phyloP scores from a whole-genome alignment of 2,888 invertebrate species.

The Pantelozetes paolii region DNA sequence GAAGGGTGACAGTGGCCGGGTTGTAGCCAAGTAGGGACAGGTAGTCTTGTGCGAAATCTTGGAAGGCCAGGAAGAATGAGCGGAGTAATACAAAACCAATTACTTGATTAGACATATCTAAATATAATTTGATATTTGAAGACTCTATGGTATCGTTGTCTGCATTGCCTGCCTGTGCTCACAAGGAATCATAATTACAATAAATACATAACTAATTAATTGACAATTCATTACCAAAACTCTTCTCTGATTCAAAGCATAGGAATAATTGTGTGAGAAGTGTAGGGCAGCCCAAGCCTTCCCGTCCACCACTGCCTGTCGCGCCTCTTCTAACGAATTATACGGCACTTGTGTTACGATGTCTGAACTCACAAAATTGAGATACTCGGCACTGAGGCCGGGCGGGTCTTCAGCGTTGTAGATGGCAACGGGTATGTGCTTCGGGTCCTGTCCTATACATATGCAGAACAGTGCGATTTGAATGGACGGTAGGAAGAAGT shows the following conservation, averaged over 20 bases:
- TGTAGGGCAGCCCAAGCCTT: slow-evolving; percentile 82
- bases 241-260: slow-evolving; percentile 40
- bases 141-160: slow-evolving; percentile 41
- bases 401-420: slow-evolving; percentile 43
- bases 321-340: slow-evolving; percentile 58
- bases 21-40: slow-evolving; percentile 39
- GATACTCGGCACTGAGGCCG: slow-evolving; percentile 35
- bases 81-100: slow-evolving; percentile 40
- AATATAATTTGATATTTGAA: slow-evolving; percentile 38
- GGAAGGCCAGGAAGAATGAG: slow-evolving; percentile 41
- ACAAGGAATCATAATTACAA: not conserved
- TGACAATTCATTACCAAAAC: slow-evolving; percentile 39
- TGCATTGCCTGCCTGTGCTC: slow-evolving; percentile 35
- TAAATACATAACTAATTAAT: not conserved
- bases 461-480: slow-evolving; percentile 44
- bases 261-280: slow-evolving; percentile 66
- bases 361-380: slow-evolving; percentile 37
- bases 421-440: slow-evolving; percentile 42
- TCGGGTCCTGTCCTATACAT: slow-evolving; percentile 43
- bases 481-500: slow-evolving; percentile 41
- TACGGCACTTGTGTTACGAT: slow-evolving; percentile 42
- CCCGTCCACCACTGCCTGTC: slow-evolving; percentile 68
- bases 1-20: slow-evolving; percentile 42
- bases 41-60: slow-evolving; percentile 41
- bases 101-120: slow-evolving; percentile 42